Conservation (phyloP, 2,113 vertebrate genomes). For the Poecile atricapillus region DNA sequence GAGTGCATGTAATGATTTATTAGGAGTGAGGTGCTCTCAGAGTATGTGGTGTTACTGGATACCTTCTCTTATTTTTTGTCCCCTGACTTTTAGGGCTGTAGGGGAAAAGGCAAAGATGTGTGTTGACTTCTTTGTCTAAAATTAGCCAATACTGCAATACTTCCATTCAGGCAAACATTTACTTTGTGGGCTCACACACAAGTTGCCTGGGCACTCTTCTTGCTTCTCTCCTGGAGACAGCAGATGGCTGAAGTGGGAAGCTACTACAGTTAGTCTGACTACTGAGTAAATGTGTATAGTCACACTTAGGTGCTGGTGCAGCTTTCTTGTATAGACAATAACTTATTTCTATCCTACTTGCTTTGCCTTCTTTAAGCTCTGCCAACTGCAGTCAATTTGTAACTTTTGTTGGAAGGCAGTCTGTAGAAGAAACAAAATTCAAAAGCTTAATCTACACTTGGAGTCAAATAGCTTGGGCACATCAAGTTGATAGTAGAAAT, state of each 20-base stretch:
- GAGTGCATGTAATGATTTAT: not conserved
- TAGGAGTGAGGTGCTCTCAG: not conserved
- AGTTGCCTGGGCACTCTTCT: slow-evolving; percentile 3
- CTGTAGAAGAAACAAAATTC: not conserved
- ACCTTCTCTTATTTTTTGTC: not conserved
- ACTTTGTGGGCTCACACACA: not conserved
- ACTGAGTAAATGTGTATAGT: slow-evolving; percentile 27
- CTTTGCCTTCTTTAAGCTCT: slow-evolving; percentile 2
- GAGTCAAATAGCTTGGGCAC: not conserved
- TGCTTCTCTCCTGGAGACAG: not conserved
- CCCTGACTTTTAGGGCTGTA: not conserved
- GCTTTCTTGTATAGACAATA: slow-evolving; percentile 34
- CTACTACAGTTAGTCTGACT: slow-evolving; percentile 52
- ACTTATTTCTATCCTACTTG: not conserved
- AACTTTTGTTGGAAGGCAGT: not conserved
- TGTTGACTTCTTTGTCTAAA: not conserved
- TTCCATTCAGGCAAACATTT: not conserved
- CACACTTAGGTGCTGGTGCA: not conserved
- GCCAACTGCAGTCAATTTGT: not conserved
- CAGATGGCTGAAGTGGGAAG: slow-evolving; percentile 63
- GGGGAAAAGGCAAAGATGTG: not conserved
- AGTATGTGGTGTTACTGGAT: not conserved
- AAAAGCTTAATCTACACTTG: not conserved
- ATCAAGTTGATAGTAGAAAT: not conserved
- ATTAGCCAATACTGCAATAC: not conserved